Conservation (phyloP, 92 coral and sea anemone species). For the Porites lobata region DNA sequence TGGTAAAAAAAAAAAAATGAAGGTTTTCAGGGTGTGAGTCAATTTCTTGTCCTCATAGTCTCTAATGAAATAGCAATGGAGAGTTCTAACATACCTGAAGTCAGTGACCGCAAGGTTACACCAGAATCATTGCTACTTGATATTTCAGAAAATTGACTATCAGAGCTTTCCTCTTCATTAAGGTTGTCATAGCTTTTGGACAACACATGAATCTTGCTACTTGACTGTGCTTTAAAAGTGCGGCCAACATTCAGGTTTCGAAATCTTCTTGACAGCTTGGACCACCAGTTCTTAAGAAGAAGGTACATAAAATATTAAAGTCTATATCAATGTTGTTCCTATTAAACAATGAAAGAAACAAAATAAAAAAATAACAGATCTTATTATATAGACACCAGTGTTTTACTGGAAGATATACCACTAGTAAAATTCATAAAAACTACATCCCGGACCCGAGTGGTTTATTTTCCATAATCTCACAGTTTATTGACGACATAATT, state of each 20-base stretch:
- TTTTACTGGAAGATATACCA: too few species aligned
- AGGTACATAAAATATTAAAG: background rate
- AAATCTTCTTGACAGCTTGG: conserved; percentile 79
- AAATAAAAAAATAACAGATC: background rate
- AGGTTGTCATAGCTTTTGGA: conserved; percentile 43
- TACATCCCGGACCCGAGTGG: too few species aligned
- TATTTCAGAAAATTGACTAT: background rate
- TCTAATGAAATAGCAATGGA: too few species aligned
- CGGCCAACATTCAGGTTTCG: conserved; percentile 73
- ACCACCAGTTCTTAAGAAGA: conserved; percentile 78
- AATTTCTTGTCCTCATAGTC: too few species aligned
- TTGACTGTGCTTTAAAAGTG: conserved; percentile 17
- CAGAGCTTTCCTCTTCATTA: background rate
- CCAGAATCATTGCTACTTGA: conserved; percentile 3
- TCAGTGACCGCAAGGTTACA: conserved; percentile 29
- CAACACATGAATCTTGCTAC: conserved; percentile 31
- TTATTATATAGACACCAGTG: too few species aligned
- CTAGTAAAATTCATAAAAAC: too few species aligned
- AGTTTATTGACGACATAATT: too few species aligned
- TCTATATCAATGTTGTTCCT: background rate
- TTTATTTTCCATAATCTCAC: too few species aligned
- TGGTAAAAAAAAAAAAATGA: too few species aligned
- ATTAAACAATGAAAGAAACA: background rate
- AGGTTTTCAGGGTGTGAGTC: too few species aligned
- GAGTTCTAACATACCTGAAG: conserved; percentile 18